Evolutionary conservation across 1,140 invertebrate genomes (phyloP).

Genomic region (Gyrodactylus salaris): DNA sequence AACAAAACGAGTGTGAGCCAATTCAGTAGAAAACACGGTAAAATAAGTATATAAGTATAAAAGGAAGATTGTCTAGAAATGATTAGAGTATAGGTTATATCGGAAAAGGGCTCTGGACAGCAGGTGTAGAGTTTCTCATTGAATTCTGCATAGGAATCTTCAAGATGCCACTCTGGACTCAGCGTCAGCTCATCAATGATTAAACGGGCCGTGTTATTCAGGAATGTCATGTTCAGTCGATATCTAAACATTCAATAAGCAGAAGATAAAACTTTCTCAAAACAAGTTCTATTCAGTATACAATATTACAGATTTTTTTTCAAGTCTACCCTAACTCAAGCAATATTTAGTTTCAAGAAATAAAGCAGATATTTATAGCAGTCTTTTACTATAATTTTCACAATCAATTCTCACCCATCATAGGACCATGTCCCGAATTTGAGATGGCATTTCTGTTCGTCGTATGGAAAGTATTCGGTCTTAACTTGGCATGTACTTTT

Average conservation of each 20-base stretch:
- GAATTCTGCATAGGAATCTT: neutral
- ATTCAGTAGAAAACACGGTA: conserved; percentile 13
- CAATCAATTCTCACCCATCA: conserved; percentile 9
- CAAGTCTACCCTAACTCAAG: too few relatives aligned
- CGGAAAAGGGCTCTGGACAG: conserved; percentile 9
- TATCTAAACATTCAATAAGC: neutral
- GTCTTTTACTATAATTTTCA: too few relatives aligned
- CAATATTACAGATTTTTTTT: too few relatives aligned
- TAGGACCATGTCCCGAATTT: conserved; percentile 11
- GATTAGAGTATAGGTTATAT: conserved; percentile 8
- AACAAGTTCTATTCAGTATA: too few relatives aligned
- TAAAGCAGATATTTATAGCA: too few relatives aligned
- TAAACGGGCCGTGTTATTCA: neutral
- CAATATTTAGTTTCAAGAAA: too few relatives aligned
- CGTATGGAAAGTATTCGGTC: conserved; percentile 11
- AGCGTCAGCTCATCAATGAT: neutral
- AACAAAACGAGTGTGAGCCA: conserved; percentile 20
- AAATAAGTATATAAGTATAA: conserved; percentile 9
- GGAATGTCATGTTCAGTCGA: conserved; percentile 6
- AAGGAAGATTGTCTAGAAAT: conserved; percentile 10
- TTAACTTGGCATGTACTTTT: conserved; percentile 11
- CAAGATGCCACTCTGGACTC: conserved; percentile 5
- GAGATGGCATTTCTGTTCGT: conserved; percentile 10
- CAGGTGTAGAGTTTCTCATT: conserved; percentile 9
- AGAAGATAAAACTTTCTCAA: too few relatives aligned